Evolutionary conservation across 2,888 invertebrate genomes (phyloP), one percentile per base, ranked within the genome.

Genomic region (Polydrusus cervinus): DNA sequence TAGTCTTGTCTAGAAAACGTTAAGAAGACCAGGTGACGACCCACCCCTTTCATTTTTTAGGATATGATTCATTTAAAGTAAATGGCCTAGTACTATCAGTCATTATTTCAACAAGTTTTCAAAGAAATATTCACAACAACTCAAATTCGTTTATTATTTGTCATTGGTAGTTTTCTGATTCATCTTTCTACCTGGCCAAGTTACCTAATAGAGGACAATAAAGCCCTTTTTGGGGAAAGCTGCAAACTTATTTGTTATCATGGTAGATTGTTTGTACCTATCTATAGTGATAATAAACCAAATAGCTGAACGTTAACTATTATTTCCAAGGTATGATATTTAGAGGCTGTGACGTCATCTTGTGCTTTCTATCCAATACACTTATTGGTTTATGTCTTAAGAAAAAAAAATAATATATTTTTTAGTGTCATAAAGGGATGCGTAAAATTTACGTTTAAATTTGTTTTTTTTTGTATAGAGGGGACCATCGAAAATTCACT

Each of bases 241-340:
- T 53, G 53, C 53, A 51, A 51, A 34, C 47, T 51, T n/a, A 53
- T 30, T 53, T 53, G n/a, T 53, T 53, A 53, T 53, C 53, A 53
- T 30, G 25, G 53, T 13, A 34, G 34, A 34, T 34, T 9, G 3
- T n/a, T 34, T 9, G 3, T n/a, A n/a, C 13, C 5, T 43, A n/a
- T n/a, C 6, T n/a, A n/a, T n/a, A n/a, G n/a, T n/a, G n/a, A n/a
- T n/a, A n/a, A 43, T 43, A 43, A n/a, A n/a, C 3, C 43, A 43
- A 6, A 11, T 11, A 40, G 9, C 10, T 11, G 40, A 5, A 40
- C 13, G 1, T 43, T n/a, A 34, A 34, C 34, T 34, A 34, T 34
- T 34, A 3, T 25, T n/a, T n/a, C n/a, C n/a, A n/a, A n/a, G n/a
- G n/a, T n/a, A n/a, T n/a, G n/a, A n/a, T n/a, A n/a, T n/a, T n/a